Conservation (phyloP, 2,797 vertebrate species). For the Corythornis leucogaster region DNA sequence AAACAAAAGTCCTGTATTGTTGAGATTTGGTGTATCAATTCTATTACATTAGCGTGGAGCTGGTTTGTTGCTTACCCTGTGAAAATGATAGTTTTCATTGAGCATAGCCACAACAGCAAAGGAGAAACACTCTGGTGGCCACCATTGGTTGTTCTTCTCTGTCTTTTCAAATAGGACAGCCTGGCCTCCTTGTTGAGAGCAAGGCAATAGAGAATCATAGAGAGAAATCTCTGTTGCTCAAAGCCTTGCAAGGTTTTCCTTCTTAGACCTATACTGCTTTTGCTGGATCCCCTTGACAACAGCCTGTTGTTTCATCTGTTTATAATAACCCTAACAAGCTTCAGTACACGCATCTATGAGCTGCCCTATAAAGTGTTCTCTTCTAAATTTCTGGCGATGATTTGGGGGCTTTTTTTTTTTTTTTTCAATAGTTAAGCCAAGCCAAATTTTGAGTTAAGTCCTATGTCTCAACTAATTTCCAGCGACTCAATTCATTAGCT, state of each 20-base stretch:
- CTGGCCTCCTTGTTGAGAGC: background rate
- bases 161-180: background rate
- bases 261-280: constrained; percentile 9
- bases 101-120: background rate
- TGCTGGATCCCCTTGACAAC: constrained; percentile 43
- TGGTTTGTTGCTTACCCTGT: background rate
- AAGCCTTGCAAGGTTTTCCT: constrained; percentile 2
- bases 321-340: constrained; percentile 62
- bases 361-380: constrained; percentile 56
- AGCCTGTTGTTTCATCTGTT: constrained; percentile 66
- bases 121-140: background rate
- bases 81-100: background rate
- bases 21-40: background rate
- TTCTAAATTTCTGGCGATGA: constrained; percentile 27
- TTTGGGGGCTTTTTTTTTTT: constrained; percentile 10
- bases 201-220: background rate
- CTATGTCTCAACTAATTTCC: constrained; percentile 74
- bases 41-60: background rate
- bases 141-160: background rate
- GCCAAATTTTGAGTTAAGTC: constrained; percentile 74
- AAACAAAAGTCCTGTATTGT: background rate
- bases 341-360: constrained; percentile 45
- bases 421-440: constrained; percentile 13
- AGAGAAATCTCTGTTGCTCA: background rate
- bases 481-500: constrained; percentile 66